Base-by-base conservation (phyloP, 2,888 invertebrate genomes). In the Cryptops parisi region DNA sequence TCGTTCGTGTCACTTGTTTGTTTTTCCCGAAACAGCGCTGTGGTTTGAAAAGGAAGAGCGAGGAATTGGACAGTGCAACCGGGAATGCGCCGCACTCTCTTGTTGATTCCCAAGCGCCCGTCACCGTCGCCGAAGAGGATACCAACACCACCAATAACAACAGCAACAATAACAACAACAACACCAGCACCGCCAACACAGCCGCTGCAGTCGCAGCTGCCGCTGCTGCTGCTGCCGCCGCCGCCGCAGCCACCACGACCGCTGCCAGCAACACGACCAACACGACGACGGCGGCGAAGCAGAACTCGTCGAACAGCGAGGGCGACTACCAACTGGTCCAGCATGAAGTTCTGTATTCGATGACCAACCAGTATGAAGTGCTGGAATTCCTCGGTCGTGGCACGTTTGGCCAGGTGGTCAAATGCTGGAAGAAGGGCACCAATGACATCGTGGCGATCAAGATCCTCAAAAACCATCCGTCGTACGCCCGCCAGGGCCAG, bases 361-460 rank as follows among this genome's bases (percentile, higher is more conserved):
- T 90, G 78, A 89, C 89, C 66, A 90, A 90, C 65, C 86, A 93
- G 76, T 96, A 82, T 72, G 81, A 94, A 78, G 97, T 97, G 67
- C 77, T 97, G 71, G 97, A 98, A 76, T 99, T 98, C 75, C 80
- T 99, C 67, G 98, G 98, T 63, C 84, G 98, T 63, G 98, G 98
- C 65, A 98, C 97, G 62, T 98, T 98, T 75, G 97, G 97, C 60
- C 80, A 83, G 72, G 98, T 99, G 68, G 98, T 98, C 68, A 99
- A 99, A 76, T 99, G 98, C 74, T 98, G 98, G 97, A 98, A 99
- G 75, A 96, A 97, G 71, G 97, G 97, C 70, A 98, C 98, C 65
- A 98, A 94, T 70, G 97, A 99, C 74, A 97, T 99, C 68, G 97
- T 98, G 66, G 98, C 98, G 69, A 98, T 99, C 72, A 99, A 99